These are phyloP conservation scores for Gambelia wislizenii DNA, from an alignment of 2,797 vertebrate genomes.

Conservation along the genomic window DNA sequence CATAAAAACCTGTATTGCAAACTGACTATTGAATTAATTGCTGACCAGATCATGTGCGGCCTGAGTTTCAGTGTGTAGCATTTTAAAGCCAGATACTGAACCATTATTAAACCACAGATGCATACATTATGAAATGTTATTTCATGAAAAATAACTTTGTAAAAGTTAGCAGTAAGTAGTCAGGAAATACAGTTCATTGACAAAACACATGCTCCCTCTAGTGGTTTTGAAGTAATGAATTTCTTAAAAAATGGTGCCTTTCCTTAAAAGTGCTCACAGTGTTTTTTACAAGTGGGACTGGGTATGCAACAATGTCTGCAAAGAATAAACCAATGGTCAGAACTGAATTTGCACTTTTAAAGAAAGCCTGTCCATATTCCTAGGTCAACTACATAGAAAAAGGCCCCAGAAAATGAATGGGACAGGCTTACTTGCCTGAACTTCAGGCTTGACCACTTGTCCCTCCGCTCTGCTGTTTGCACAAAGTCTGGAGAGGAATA, in stretches of 20 bases:
- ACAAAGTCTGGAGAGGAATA: not conserved
- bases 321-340: not conserved
- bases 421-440: not conserved
- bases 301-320: not conserved
- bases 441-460: not conserved
- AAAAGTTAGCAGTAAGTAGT: not conserved
- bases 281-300: not conserved
- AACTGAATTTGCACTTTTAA: not conserved
- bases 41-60: not conserved
- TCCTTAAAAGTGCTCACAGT: not conserved
- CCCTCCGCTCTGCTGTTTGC: not conserved
- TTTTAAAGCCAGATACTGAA: not conserved
- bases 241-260: not conserved
- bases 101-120: not conserved
- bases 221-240: not conserved
- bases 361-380: not conserved
- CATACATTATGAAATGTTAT: not conserved
- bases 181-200: not conserved
- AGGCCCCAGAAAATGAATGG: not conserved
- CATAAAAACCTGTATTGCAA: not conserved
- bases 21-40: not conserved
- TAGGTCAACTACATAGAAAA: not conserved
- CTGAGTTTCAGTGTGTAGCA: not conserved
- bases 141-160: not conserved
- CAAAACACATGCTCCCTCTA: slow-evolving; percentile 12